Conservation (phyloP, 2,888 invertebrate species). For the Latrodectus elegans region DNA sequence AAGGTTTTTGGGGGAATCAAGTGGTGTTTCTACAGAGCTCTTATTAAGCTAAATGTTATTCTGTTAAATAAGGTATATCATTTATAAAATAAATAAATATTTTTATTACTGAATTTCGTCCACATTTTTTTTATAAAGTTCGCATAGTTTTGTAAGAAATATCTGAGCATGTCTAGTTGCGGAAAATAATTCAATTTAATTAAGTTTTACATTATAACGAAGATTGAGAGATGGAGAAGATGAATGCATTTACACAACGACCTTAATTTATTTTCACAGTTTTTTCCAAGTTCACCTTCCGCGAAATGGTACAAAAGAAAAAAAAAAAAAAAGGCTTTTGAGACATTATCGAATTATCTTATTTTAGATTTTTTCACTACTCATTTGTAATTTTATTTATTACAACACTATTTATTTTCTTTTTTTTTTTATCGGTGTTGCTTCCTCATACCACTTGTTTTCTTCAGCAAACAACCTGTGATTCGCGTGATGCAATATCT, state of each 20-base stretch:
- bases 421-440: constrained; percentile 13
- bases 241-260: not conserved
- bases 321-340: constrained; percentile 27
- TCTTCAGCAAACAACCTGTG: constrained; percentile 10
- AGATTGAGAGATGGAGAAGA: too few species aligned
- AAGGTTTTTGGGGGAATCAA: too few species aligned
- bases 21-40: too few species aligned
- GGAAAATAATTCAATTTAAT: too few species aligned
- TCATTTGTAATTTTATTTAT: constrained; percentile 4
- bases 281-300: constrained; percentile 52
- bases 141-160: too few species aligned
- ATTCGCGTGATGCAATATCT: not conserved
- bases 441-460: not conserved
- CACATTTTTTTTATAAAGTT: too few species aligned
- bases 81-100: too few species aligned
- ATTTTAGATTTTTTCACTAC: constrained; percentile 9
- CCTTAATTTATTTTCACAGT: constrained; percentile 7
- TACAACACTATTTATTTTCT: constrained; percentile 4
- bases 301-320: not conserved
- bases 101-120: too few species aligned
- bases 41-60: too few species aligned
- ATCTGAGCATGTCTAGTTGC: too few species aligned
- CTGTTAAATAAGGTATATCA: too few species aligned
- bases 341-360: constrained; percentile 49
- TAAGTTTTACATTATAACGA: too few species aligned